Evolutionary conservation across 2,797 vertebrate genomes (phyloP).

Genomic region (Betta splendens): DNA sequence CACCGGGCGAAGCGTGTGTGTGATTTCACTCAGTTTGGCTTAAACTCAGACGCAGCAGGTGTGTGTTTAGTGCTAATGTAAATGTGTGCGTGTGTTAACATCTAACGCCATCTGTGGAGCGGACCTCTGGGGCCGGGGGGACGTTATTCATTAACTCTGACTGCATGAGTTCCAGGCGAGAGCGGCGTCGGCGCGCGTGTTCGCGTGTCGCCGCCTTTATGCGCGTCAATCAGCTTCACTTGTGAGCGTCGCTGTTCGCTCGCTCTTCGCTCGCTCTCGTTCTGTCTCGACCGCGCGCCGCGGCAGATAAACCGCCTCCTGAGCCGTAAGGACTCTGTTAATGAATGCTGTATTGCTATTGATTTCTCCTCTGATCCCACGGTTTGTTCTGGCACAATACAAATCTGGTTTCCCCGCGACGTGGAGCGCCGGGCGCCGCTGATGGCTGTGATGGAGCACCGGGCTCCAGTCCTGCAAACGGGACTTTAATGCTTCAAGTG

Average conservation of each 20-base stretch:
- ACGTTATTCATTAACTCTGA: slow-evolving; percentile 68
- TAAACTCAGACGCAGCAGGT: slow-evolving; percentile 4
- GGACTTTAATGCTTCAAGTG: slow-evolving; percentile 70
- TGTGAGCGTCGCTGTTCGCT: slow-evolving; percentile 19
- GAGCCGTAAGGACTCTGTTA: slow-evolving; percentile 64
- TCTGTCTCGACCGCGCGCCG: slow-evolving; percentile 41
- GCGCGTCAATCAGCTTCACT: slow-evolving; percentile 50
- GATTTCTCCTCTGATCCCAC: slow-evolving; percentile 72
- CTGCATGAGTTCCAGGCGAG: slow-evolving; percentile 59
- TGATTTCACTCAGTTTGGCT: not conserved
- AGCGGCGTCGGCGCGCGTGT: slow-evolving; percentile 27
- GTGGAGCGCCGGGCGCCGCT: slow-evolving; percentile 35
- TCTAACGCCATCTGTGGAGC: slow-evolving; percentile 68
- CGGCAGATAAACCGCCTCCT: slow-evolving; percentile 46
- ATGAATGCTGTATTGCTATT: slow-evolving; percentile 70
- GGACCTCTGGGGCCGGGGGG: slow-evolving; percentile 54
- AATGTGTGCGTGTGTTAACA: slow-evolving; percentile 10
- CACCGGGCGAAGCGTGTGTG: not conserved
- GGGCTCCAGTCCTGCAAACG: slow-evolving; percentile 51
- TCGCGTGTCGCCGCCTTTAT: slow-evolving; percentile 12
- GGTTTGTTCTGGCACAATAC: slow-evolving; percentile 58
- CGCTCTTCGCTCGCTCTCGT: slow-evolving; percentile 4
- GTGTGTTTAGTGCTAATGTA: slow-evolving; percentile 7
- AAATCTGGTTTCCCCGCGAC: slow-evolving; percentile 40
- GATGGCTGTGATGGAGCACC: slow-evolving; percentile 57